These are phyloP conservation scores for Tenualosa thibaudeaui DNA, from an alignment of 2,797 vertebrate genomes.

Conservation along the genomic window DNA sequence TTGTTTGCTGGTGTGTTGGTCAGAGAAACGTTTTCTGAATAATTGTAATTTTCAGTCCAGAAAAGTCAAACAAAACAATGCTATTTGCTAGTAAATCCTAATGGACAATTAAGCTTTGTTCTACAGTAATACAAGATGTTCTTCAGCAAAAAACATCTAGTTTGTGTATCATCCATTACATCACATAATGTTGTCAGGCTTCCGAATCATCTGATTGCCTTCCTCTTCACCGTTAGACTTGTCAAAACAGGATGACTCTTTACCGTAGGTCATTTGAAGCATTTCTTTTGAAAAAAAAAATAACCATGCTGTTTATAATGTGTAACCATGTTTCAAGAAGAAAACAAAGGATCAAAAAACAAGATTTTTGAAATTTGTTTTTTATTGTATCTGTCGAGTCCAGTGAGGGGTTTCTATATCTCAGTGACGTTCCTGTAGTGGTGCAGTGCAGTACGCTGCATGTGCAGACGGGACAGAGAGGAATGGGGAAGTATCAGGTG, in stretches of 20 bases:
- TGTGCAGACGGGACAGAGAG: conserved; percentile 7
- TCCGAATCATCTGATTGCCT: neutral
- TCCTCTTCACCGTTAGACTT: neutral
- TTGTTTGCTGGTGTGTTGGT: neutral
- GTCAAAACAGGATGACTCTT: conserved; percentile 1
- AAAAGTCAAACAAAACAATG: neutral
- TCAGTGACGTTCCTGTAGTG: neutral
- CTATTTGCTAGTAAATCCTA: neutral
- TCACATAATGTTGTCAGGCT: neutral
- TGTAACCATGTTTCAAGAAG: no score
- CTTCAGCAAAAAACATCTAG: no score
- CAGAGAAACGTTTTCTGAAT: neutral
- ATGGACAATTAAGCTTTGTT: neutral
- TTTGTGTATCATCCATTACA: neutral
- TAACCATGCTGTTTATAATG: no score
- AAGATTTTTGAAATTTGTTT: no score
- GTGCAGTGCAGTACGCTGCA: neutral
- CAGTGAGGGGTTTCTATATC: neutral
- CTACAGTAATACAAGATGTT: no score
- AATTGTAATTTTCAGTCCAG: neutral
- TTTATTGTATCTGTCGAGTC: no score
- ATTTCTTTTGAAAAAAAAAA: neutral
- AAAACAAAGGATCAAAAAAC: no score
- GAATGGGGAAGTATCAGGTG: conserved; percentile 28
- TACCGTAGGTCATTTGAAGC: neutral